Evolutionary conservation across 1,140 invertebrate species (phyloP), one percentile per base, ranked within the genome.

Genomic region (Diprion similis): DNA sequence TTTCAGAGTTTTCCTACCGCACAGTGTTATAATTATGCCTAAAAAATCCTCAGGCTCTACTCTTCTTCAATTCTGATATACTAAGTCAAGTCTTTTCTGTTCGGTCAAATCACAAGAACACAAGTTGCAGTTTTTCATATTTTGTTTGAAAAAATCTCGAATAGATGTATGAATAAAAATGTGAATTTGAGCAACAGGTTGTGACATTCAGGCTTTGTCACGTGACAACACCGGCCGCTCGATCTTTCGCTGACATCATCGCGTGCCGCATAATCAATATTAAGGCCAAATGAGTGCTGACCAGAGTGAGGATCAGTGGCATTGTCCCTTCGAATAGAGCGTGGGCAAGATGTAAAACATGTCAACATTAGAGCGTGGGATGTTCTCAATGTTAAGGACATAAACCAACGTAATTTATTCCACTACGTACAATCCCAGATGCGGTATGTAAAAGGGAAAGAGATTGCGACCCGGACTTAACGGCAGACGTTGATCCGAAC

Each of bases 241-340:
- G 51, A 9, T 17, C n/a, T 59, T 59, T 59, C n/a, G 51, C 51
- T 59, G 51, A 59, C 51, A 59, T 59, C 51, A 59, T 59, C 51
- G 51, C 11, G 51, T 17, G 51, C 11, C 51, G 7, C 11, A 59
- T 37, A 37, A 37, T 37, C 51, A 17, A 59, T 15, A 59, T 17
- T 15, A 59, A 9, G n/a, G 9, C 51, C n/a, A 11, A 59, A 59
- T 59, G n/a, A 59, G 51, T 17, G 7, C 24, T 37, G 24, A 37
- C 24, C 24, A 37, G 24, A 37, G 24, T 37, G 2, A 37, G 24
- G 24, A 37, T 3, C 24, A 37, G 24, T 37, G 24, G 24, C 24
- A 37, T 37, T 37, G 24, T 37, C 24, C 24, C 24, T 37, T 1
- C 24, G 9, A 59, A 17, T 17, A 17, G 7, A 59, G 51, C 51